Evolutionary conservation across 1,140 invertebrate genomes (phyloP), one percentile per base, ranked within the genome.

Genomic region (Megalonaias nervosa): DNA sequence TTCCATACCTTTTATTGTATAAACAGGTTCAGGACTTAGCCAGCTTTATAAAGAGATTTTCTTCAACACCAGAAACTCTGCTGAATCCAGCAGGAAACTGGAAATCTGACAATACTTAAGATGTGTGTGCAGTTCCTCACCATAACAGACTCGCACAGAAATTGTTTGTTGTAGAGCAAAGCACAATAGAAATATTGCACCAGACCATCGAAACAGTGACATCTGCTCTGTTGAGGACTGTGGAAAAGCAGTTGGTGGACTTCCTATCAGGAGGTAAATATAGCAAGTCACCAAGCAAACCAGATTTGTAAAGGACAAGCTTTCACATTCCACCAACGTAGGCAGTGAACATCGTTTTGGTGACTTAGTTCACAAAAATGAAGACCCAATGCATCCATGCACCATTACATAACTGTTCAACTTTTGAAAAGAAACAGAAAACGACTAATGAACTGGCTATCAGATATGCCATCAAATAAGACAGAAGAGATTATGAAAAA

Each of bases 371-470:
- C 19, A 16, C 65, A 2, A 26, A 67, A 67, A 67, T 26, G 4
- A 17, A 19, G 65, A 16, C 65, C 65, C 16, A 67, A 67, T 67
- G 65, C 31, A 21, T 21, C 65, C 17, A 1, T 67, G 31, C 9
- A 21, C 65, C 65, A 67, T 26, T 6, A 67, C 26, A n/a, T 26
- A 67, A 1, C 3, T 19, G 5, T 67, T 26, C 65, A 67, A 26
- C 26, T 67, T n/a, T 26, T 67, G n/a, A 5, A 67, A 67, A 17
- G 65, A 67, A 67, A 67, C 26, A 16, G 65, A 67, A 31, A 21
- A 17, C 17, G 16, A 17, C 26, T 6, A 17, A 6, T 67, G 3
- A 67, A 67, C 16, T 67, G 65, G 65, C 31, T 67, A 16, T n/a
- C n/a, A 0, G n/a, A 67, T 17, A 31, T 67, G 65, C n/a, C n/a